Base-by-base conservation (phyloP, 35 echinoderm and acorn worm genomes). In the Anneissia japonica region DNA sequence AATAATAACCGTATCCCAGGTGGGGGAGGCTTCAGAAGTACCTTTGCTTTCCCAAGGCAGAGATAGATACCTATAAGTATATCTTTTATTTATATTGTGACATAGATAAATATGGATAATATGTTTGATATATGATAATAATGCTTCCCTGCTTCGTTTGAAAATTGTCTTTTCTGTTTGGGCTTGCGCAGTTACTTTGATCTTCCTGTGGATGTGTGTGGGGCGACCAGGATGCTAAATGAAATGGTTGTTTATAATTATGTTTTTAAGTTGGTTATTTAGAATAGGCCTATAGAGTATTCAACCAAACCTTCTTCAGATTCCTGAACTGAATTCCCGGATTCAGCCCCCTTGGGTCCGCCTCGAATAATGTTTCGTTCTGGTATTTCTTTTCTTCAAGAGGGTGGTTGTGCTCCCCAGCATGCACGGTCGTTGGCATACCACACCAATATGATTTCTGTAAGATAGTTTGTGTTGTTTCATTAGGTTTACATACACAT, bases 241-340 rank as follows among this genome's bases (percentile, higher is more conserved):
- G n/a, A n/a, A n/a, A 64, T 14, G 51, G 51, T 13, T 14, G 51
- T 13, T 64, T 64, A 64, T 14, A 28, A 14, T 64, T 14, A 14
- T 28, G 28, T 28, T 64, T 28, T 64, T 64, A 64, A 64, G 51
- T 28, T 64, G 12, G 13, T 64, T 14, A 64, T 64, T 64, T 64
- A 28, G 28, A 64, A 13, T 64, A 64, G 28, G 9, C n/a, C 32
- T 30, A 76, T 14, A 14, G 28, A 76, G 4, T 34, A 76, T 76
- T 76, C 4, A 76, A 72, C 3, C 37, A 41, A 85, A 94, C 92
- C 84, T 94, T 94, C 28, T 38, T 94, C 16, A 94, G 74, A 37
- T 90, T 77, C 21, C 84, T 84, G 26, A 94, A 90, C 3, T 43
- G 33, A 3, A 94, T 80, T 41, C 92, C 92, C 28, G 84, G 39